A percentile compares a stretch with the other conserved stretches of the same genome.
Conservation (phyloP, 2,113 vertebrate species). For the Alectura lathami region DNA sequence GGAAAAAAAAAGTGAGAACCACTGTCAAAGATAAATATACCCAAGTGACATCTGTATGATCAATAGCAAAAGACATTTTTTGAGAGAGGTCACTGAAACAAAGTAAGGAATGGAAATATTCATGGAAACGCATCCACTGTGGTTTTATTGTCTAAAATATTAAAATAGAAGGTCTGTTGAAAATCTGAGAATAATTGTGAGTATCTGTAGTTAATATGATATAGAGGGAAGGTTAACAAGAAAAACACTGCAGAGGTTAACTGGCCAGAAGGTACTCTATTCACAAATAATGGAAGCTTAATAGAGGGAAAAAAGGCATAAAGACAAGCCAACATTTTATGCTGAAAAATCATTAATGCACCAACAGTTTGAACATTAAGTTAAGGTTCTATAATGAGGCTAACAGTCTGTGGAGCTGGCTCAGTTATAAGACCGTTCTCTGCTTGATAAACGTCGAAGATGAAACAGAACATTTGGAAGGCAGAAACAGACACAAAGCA, state of each 20-base stretch:
- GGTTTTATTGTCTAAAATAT: background rate
- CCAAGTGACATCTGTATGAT: background rate
- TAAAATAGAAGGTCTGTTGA: background rate
- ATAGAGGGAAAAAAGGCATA: background rate
- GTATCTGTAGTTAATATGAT: background rate
- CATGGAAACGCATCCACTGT: background rate
- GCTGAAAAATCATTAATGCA: slow-evolving; percentile 5
- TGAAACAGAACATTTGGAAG: slow-evolving; percentile 25
- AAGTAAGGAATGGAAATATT: background rate
- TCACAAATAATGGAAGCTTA: background rate
- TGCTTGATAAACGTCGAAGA: slow-evolving; percentile 32
- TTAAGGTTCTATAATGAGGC: slow-evolving; percentile 42
- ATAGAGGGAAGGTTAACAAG: background rate
- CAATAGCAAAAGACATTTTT: background rate
- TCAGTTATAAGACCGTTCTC: slow-evolving; percentile 31
- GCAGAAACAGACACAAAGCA: slow-evolving; percentile 11
- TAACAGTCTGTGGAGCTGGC: background rate
- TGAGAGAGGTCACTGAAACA: background rate
- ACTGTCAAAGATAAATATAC: background rate
- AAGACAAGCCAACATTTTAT: slow-evolving; percentile 27
- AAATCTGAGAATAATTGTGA: background rate
- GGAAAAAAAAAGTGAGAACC: background rate
- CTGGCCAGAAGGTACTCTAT: background rate
- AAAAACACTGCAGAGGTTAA: background rate
- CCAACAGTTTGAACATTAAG: slow-evolving; percentile 27